Evolutionary conservation across 2,888 invertebrate species (phyloP).

Genomic region (Scaptomyza tumidula): DNA sequence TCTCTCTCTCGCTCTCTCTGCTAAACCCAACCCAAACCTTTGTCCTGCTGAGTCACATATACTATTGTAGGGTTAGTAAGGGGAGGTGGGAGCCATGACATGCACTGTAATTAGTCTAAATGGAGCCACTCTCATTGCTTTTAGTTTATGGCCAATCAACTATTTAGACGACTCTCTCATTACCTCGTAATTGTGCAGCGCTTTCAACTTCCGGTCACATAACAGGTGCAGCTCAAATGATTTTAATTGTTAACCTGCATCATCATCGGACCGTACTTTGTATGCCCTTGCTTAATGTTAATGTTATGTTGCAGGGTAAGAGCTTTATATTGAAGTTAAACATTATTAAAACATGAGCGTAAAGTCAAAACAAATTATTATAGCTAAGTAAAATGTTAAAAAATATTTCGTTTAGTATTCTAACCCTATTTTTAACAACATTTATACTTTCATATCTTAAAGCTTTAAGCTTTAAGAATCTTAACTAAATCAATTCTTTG

Average conservation of each 20-base stretch:
- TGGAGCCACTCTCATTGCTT: constrained; percentile 34
- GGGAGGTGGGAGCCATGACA: not conserved
- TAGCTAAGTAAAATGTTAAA: not conserved
- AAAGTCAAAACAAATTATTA: not conserved
- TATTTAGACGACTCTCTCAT: constrained; percentile 46
- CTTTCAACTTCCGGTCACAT: constrained; percentile 67
- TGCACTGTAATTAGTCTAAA: constrained; percentile 59
- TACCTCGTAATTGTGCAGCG: constrained; percentile 56
- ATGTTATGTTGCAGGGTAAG: not conserved
- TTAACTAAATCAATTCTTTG: no score
- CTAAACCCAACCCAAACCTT: constrained; percentile 11
- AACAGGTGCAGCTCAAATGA: constrained; percentile 55
- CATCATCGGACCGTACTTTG: constrained; percentile 9
- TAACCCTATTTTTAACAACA: not conserved
- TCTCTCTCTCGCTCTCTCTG: not conserved
- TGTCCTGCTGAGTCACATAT: constrained; percentile 53
- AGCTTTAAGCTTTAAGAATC: no score
- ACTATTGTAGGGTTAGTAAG: constrained; percentile 9
- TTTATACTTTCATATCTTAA: no score
- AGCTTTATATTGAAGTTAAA: not conserved
- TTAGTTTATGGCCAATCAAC: constrained; percentile 24
- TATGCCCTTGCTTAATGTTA: constrained; percentile 14
- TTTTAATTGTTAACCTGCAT: constrained; percentile 10
- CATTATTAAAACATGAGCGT: not conserved
- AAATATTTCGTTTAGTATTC: not conserved